Evolutionary conservation across 2,113 vertebrate genomes (phyloP), one percentile per base, ranked within the genome.

Genomic region (Anguilla rostrata): DNA sequence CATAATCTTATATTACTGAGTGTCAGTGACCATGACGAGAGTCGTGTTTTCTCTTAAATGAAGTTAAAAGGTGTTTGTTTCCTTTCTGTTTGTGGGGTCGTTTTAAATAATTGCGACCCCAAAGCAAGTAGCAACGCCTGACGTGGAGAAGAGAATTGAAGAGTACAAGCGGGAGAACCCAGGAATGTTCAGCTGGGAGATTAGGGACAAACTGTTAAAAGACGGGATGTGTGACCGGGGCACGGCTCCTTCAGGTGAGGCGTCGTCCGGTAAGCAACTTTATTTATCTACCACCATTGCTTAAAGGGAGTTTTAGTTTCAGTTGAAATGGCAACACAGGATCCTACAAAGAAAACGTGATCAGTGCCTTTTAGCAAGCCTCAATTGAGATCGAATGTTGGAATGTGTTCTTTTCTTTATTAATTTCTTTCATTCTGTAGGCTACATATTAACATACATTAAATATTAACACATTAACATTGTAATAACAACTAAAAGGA

Each of bases 161-260:
- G 98, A 99, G 82, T 99, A 99, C 95, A 99, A 99, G 93, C 91
- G 98, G 56, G 98, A 99, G 57, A 99, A 99, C 91, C 96, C 98
- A 0, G 98, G 98, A 6, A 99, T 99, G 98, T 99, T 99, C 94
- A 99, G 98, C 92, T 99, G 98, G 98, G 98, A 99, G 94, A 99
- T 99, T 94, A 96, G 98, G 78, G 98, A 99, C 94, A 95, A 98
- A 86, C 96, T 99, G 90, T 96, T 99, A 88, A 99, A 99, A 94
- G 98, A 99, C 4, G 98, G 98, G 0, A 97, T 99, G 94, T 99
- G 98, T 26, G 98, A 99, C 94, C 96, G 98, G 90, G 97, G 97
- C 96, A 98, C 98, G 0, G 98, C 99, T 93, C 98, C 98, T 96
- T 99, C 98, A 99, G 98, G 98, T 99, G 98, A 99, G 98, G 95